These are phyloP conservation scores for Microctenopoma lineatum DNA, from an alignment of 2,797 vertebrate species.

Conservation along the genomic window DNA sequence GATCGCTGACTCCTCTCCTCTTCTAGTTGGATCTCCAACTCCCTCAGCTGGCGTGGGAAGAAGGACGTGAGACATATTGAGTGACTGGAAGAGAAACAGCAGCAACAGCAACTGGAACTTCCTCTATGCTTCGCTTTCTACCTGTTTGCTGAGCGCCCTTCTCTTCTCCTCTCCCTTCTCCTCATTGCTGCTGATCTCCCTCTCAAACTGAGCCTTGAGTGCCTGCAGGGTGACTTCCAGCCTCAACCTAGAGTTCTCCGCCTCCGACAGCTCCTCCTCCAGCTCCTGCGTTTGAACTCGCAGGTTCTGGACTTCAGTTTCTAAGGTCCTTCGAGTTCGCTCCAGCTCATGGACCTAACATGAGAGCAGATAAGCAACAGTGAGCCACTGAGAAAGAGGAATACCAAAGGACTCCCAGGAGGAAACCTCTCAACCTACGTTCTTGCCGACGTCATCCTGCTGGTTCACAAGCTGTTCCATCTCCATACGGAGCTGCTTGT, in stretches of 20 bases:
- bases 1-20: slow-evolving; percentile 90
- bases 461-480: slow-evolving; percentile 93
- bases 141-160: slow-evolving; percentile 91
- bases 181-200: slow-evolving; percentile 89
- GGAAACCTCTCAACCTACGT: slow-evolving; percentile 73
- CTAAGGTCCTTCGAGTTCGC: slow-evolving; percentile 84
- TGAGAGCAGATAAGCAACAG: not conserved
- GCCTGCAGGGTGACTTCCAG: slow-evolving; percentile 93
- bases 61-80: not conserved
- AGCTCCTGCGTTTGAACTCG: slow-evolving; percentile 90
- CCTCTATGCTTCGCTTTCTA: slow-evolving; percentile 42
- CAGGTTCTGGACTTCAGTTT: slow-evolving; percentile 87
- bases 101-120: not conserved
- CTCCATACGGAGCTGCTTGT: slow-evolving; percentile 89
- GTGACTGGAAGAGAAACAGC: not conserved
- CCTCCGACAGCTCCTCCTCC: slow-evolving; percentile 90
- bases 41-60: slow-evolving; percentile 81
- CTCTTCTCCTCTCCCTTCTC: slow-evolving; percentile 93
- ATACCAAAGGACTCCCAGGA: not conserved
- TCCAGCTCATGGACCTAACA: slow-evolving; percentile 93
- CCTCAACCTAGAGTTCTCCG: slow-evolving; percentile 90
- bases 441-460: slow-evolving; percentile 94
- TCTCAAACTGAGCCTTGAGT: slow-evolving; percentile 91
- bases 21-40: slow-evolving; percentile 89
- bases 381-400: slow-evolving; percentile 29